Conservation (phyloP, 1,140 invertebrate species). For the Dinothrombium tinctorium region DNA sequence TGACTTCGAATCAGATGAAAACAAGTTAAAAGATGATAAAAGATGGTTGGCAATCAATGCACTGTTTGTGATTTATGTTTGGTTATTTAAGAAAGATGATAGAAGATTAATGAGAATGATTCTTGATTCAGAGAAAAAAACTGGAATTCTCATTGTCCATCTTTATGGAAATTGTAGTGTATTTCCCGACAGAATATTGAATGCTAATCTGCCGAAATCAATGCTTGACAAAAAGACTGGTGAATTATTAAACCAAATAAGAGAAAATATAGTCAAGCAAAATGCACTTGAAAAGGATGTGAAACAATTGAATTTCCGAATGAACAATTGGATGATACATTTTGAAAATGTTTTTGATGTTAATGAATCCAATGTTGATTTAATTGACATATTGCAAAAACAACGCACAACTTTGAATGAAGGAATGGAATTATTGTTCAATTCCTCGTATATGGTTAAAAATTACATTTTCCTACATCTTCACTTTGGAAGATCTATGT, state of each 20-base stretch:
- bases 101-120: conserved; percentile 47
- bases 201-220: conserved; percentile 6
- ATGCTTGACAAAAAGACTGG: conserved; percentile 6
- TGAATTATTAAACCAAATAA: conserved; percentile 11
- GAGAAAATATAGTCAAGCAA: conserved; percentile 12
- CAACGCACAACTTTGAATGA: conserved; percentile 3
- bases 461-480: conserved; percentile 8
- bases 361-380: conserved; percentile 1
- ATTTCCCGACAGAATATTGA: conserved; percentile 6
- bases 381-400: conserved; percentile 1
- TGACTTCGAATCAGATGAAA: conserved; percentile 31
- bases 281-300: conserved; percentile 12
- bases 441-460: background rate
- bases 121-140: conserved; percentile 47
- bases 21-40: conserved; percentile 20
- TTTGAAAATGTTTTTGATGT: conserved; percentile 5
- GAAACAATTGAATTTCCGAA: conserved; percentile 11
- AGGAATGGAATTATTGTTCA: conserved; percentile 6
- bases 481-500: conserved; percentile 1
- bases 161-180: conserved; percentile 8
- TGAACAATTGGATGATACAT: conserved; percentile 15
- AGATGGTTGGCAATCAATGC: conserved; percentile 44
- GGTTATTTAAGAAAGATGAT: conserved; percentile 49
- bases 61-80: conserved; percentile 40
- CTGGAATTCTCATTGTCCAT: conserved; percentile 18